Evolutionary conservation across 2,888 invertebrate species (phyloP).

Genomic region (Apamea crenata): DNA sequence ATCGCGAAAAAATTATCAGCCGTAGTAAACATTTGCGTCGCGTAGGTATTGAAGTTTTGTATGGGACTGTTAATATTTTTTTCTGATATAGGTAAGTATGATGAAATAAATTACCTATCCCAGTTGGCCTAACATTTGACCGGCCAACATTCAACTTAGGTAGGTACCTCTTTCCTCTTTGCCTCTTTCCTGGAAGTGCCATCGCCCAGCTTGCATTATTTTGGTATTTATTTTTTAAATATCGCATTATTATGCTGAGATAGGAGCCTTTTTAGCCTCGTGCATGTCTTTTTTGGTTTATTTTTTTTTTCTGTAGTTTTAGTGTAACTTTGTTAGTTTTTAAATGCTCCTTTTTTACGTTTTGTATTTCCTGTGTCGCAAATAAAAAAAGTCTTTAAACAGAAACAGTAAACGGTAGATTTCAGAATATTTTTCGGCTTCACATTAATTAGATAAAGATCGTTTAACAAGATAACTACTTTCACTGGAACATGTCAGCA

Average conservation of each 20-base stretch:
- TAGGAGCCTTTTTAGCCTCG: neutral
- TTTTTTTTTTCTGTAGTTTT: too few species aligned
- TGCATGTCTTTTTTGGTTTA: neutral
- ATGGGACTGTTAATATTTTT: too few species aligned
- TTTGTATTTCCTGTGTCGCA: neutral
- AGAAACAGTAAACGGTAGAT: neutral
- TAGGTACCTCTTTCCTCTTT: too few species aligned
- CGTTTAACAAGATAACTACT: conserved; percentile 12
- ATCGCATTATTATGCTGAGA: too few species aligned
- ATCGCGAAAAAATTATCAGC: too few species aligned
- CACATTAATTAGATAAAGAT: conserved; percentile 39
- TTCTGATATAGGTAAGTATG: too few species aligned
- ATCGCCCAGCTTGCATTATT: neutral
- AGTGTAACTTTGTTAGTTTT: too few species aligned
- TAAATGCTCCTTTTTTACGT: neutral
- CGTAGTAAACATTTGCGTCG: too few species aligned
- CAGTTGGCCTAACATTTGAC: neutral
- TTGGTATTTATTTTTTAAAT: too few species aligned
- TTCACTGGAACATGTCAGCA: conserved; percentile 28
- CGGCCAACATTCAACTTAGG: neutral
- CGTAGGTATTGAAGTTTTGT: too few species aligned
- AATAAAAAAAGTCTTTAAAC: neutral
- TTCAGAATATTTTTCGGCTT: conserved; percentile 21
- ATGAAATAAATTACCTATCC: neutral
- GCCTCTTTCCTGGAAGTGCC: neutral